Evolutionary conservation across 2,888 invertebrate genomes (phyloP).

Genomic region (Eupithecia tripunctaria): DNA sequence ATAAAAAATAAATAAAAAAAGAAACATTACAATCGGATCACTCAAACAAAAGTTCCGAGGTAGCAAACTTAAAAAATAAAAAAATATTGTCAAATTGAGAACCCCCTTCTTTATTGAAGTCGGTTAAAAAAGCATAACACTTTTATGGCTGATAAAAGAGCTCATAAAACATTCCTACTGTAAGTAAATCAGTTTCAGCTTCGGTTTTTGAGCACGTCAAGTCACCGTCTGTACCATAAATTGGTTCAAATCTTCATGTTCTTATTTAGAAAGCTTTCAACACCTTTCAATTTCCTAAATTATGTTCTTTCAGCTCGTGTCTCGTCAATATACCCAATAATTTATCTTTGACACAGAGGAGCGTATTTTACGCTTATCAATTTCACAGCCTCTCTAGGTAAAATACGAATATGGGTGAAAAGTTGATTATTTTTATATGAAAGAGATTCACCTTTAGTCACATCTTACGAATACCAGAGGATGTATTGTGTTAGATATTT

Average conservation of each 20-base stretch:
- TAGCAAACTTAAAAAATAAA: no score
- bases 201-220: constrained; percentile 3
- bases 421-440: neutral
- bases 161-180: neutral
- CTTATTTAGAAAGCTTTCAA: constrained; percentile 16
- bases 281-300: constrained; percentile 18
- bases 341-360: neutral
- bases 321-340: constrained; percentile 11
- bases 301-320: constrained; percentile 13
- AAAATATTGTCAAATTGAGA: no score
- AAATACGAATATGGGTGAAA: neutral
- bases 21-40: no score
- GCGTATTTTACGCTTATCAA: constrained; percentile 17
- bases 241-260: constrained; percentile 13
- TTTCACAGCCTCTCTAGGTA: neutral
- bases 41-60: no score
- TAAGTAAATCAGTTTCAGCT: neutral
- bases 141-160: neutral
- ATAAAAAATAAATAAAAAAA: no score
- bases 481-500: neutral
- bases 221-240: constrained; percentile 5
- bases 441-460: neutral
- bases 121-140: no score
- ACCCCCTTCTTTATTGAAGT: no score
- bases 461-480: no score